Conservation (phyloP, 2,888 invertebrate species). For the Tinea semifulvella region DNA sequence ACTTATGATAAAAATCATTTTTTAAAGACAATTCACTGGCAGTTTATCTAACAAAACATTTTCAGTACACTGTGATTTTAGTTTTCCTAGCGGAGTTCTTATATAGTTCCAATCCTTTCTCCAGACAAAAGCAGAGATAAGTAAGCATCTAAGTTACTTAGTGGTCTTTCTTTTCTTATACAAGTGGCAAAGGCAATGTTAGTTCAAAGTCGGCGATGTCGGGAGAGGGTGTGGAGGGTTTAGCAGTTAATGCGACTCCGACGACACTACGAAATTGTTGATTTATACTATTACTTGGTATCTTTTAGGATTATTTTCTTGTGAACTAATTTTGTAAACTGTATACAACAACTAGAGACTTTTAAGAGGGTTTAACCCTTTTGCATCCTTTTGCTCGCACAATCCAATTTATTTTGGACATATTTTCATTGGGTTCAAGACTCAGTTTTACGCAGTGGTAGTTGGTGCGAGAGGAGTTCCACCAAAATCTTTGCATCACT, state of each 20-base stretch:
- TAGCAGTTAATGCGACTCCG: constrained; percentile 32
- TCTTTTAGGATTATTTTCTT: not conserved
- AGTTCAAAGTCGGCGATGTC: constrained; percentile 37
- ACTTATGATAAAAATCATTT: too few relatives aligned
- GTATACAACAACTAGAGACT: too few relatives aligned
- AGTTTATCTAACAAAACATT: too few relatives aligned
- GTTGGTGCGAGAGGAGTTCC: too few relatives aligned
- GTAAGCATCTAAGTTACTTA: constrained; percentile 8
- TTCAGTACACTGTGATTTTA: too few relatives aligned
- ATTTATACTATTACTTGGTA: constrained; percentile 19
- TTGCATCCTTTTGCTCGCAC: too few relatives aligned
- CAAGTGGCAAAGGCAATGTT: constrained; percentile 27
- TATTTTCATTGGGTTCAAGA: too few relatives aligned
- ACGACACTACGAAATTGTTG: constrained; percentile 40
- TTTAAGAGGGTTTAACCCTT: too few relatives aligned
- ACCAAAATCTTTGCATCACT: too few relatives aligned
- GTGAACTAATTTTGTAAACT: not conserved
- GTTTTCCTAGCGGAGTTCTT: not conserved
- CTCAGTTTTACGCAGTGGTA: too few relatives aligned
- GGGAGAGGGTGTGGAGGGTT: constrained; percentile 16
- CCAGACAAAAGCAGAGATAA: constrained; percentile 5
- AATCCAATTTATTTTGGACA: too few relatives aligned
- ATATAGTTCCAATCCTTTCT: constrained; percentile 4
- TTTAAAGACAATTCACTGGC: too few relatives aligned
- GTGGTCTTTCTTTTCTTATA: constrained; percentile 9